Conservation (phyloP, 2,113 vertebrate species). For the Gorilla gorilla region DNA sequence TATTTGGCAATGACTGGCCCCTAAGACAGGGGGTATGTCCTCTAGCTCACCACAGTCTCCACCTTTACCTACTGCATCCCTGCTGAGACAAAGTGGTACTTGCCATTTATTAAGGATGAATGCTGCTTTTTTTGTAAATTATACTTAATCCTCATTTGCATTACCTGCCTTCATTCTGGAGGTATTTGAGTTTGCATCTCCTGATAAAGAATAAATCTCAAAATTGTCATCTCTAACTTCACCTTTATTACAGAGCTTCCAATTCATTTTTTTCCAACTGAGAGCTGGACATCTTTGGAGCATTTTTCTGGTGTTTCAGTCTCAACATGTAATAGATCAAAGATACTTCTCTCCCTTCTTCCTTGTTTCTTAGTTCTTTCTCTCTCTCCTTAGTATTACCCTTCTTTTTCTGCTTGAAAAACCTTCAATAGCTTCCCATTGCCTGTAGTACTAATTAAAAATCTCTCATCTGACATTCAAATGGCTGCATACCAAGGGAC, state of each 20-base stretch:
- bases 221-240: neutral
- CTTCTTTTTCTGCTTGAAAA: neutral
- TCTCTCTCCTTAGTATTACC: neutral
- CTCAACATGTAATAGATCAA: neutral
- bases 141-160: neutral
- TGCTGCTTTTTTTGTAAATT: neutral
- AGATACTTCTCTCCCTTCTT: neutral
- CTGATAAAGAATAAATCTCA: neutral
- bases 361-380: neutral
- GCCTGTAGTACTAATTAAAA: neutral
- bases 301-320: neutral
- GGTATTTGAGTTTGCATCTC: neutral
- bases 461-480: neutral
- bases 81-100: neutral
- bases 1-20: neutral
- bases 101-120: neutral
- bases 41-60: neutral
- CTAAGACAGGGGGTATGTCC: neutral
- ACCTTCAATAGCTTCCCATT: neutral
- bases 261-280: neutral
- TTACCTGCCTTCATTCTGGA: neutral
- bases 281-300: neutral
- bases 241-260: neutral
- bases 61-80: fast-evolving
- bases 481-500: neutral